A percentile compares a stretch with the other conserved stretches of the same genome.
Evolutionary conservation across 2,888 invertebrate genomes (phyloP).

Genomic region (Temnothorax rugatulus): DNA sequence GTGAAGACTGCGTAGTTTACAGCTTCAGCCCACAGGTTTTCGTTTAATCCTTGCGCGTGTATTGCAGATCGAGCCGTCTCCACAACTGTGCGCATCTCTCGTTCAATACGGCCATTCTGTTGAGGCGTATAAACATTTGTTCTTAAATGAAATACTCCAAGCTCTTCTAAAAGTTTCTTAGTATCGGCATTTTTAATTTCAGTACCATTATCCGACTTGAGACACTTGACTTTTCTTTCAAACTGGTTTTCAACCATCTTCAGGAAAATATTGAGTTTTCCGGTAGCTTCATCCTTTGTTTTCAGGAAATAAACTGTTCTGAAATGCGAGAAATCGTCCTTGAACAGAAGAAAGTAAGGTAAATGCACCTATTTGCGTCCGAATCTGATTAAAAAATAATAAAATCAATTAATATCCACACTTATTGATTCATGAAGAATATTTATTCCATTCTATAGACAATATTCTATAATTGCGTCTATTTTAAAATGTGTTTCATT

Average conservation of each 20-base stretch:
- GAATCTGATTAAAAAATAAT: no score
- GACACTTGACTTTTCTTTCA: conserved; percentile 70
- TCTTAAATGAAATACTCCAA: conserved; percentile 74
- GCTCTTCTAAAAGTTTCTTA: conserved; percentile 68
- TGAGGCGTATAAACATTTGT: conserved; percentile 75
- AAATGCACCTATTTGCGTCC: no score
- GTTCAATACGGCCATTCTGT: conserved; percentile 80
- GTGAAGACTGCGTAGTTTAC: conserved; percentile 72
- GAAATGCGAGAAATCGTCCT: conserved; percentile 75
- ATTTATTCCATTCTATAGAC: no score
- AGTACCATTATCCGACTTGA: conserved; percentile 75
- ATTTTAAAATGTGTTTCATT: no score
- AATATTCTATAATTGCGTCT: no score
- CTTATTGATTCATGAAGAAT: no score
- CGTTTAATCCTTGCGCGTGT: conserved; percentile 61
- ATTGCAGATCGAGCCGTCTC: conserved; percentile 77
- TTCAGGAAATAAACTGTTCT: conserved; percentile 77
- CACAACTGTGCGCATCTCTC: conserved; percentile 80
- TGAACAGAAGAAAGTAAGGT: conserved; percentile 75
- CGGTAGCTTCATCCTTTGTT: conserved; percentile 73
- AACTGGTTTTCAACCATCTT: conserved; percentile 78
- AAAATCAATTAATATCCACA: no score
- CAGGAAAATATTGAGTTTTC: conserved; percentile 67
- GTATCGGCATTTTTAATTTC: conserved; percentile 76
- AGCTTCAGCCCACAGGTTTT: conserved; percentile 73